A percentile compares a stretch with the other conserved stretches of the same genome.
phyloP scores from a whole-genome alignment of 2,888 invertebrate genomes.

The Colletes collaris region DNA sequence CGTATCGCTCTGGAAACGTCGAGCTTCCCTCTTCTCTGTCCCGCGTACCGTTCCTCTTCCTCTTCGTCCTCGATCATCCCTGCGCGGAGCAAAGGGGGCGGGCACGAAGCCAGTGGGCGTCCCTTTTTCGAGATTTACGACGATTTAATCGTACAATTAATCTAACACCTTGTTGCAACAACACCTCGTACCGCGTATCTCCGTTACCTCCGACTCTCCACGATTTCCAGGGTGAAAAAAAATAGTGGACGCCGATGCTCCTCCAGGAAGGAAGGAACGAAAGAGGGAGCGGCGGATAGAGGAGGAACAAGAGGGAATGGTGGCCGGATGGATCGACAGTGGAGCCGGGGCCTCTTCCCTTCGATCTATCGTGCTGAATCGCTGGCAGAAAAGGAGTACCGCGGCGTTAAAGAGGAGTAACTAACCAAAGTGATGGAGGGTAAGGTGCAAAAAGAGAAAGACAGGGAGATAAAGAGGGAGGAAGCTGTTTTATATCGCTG shows the following conservation, averaged over 20 bases:
- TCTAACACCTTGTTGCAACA: constrained; percentile 83
- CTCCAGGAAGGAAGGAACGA: constrained; percentile 40
- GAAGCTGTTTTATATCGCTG: constrained; percentile 11
- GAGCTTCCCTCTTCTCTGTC: constrained; percentile 43
- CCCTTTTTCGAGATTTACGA: constrained; percentile 79
- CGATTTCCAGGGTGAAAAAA: constrained; percentile 34
- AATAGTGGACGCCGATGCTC: constrained; percentile 12
- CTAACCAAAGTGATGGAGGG: constrained; percentile 44
- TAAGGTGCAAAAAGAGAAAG: constrained; percentile 33
- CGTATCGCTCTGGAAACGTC: constrained; percentile 72
- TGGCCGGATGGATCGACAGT: constrained; percentile 42
- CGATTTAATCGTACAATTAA: constrained; percentile 83
- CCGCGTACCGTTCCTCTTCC: background rate
- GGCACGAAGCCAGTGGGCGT: constrained; percentile 67
- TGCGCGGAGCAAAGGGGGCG: constrained; percentile 47
- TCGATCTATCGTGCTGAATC: constrained; percentile 69
- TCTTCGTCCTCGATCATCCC: constrained; percentile 44
- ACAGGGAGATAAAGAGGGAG: constrained; percentile 9
- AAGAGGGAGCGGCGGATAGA: constrained; percentile 25
- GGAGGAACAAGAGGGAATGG: constrained; percentile 33
- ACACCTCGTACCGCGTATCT: constrained; percentile 75
- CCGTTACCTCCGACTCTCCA: constrained; percentile 45
- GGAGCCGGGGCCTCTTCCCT: constrained; percentile 21
- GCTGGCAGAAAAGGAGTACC: constrained; percentile 58
- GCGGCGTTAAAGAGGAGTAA: constrained; percentile 68